A percentile compares a stretch with the other conserved stretches of the same genome.
phyloP scores from a whole-genome alignment of 2,797 vertebrate species.

The Vespertilio murinus region DNA sequence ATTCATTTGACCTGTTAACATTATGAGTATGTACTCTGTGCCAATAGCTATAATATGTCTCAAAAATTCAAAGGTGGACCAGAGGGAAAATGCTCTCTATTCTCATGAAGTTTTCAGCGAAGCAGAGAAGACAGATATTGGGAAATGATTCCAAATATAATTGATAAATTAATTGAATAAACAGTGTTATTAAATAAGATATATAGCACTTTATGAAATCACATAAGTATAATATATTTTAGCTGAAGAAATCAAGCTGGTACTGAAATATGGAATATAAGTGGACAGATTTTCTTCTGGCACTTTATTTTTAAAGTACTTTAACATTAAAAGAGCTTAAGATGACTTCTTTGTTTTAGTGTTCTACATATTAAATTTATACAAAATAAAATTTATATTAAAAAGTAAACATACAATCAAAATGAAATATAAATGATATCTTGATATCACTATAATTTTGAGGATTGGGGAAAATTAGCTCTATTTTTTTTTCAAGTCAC shows the following conservation, averaged over 20 bases:
- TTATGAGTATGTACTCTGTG: background rate
- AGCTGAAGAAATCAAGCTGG: constrained; percentile 17
- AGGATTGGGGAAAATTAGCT: background rate
- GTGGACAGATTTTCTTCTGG: background rate
- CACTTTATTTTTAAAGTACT: constrained; percentile 15
- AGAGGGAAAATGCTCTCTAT: background rate
- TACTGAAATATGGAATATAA: background rate
- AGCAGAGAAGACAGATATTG: background rate
- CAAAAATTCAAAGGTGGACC: background rate
- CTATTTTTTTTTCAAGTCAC: background rate
- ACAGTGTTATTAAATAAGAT: background rate
- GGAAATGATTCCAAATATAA: constrained; percentile 15
- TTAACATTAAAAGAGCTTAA: background rate
- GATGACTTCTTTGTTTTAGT: background rate
- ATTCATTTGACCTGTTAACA: background rate
- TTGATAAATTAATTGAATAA: background rate
- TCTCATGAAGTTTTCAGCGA: background rate
- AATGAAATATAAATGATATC: background rate
- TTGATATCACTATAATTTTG: background rate
- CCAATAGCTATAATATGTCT: background rate
- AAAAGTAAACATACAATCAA: background rate
- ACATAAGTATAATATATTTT: background rate
- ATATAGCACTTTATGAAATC: background rate
- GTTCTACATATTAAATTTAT: background rate
- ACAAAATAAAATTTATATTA: background rate